phyloP scores from a whole-genome alignment of 2,113 vertebrate genomes.

The Serilophus lunatus region DNA sequence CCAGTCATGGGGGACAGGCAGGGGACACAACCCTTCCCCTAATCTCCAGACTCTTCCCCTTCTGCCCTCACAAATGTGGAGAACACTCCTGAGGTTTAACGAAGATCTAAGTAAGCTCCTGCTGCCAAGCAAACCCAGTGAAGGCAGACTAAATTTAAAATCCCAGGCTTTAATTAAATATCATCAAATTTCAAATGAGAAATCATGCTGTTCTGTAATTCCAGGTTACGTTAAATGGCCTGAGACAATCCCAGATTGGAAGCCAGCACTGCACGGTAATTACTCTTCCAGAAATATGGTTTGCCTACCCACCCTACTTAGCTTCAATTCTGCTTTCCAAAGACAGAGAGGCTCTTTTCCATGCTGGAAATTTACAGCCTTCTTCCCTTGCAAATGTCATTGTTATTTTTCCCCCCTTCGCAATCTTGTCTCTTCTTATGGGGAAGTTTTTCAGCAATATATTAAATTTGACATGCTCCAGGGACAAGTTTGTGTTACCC shows the following conservation, averaged over 20 bases:
- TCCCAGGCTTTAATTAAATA: slow-evolving; percentile 52
- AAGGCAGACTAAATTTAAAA: slow-evolving; percentile 61
- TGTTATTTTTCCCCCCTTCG: slow-evolving; percentile 29
- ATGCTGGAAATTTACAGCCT: slow-evolving; percentile 56
- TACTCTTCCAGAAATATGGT: slow-evolving; percentile 63
- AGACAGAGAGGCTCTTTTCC: slow-evolving; percentile 50
- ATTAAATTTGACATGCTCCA: background rate
- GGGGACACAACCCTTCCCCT: background rate
- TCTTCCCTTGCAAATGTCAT: slow-evolving; percentile 45
- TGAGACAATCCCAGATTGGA: slow-evolving; percentile 61
- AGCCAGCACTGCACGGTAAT: slow-evolving; percentile 41
- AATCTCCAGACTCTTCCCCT: background rate
- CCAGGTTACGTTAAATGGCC: slow-evolving; percentile 53
- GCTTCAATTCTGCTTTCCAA: slow-evolving; percentile 35
- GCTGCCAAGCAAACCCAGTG: slow-evolving; percentile 13
- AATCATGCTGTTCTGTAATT: slow-evolving; percentile 64
- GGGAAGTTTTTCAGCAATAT: background rate
- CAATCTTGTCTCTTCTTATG: background rate
- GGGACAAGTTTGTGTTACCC: background rate
- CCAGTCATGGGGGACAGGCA: background rate
- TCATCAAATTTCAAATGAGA: slow-evolving; percentile 60
- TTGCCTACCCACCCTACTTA: slow-evolving; percentile 53
- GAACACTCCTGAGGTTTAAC: slow-evolving; percentile 30
- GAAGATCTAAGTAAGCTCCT: slow-evolving; percentile 11
- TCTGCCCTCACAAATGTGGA: background rate